Conservation (phyloP, 2,113 vertebrate genomes). For the Apodemus speciosus region DNA sequence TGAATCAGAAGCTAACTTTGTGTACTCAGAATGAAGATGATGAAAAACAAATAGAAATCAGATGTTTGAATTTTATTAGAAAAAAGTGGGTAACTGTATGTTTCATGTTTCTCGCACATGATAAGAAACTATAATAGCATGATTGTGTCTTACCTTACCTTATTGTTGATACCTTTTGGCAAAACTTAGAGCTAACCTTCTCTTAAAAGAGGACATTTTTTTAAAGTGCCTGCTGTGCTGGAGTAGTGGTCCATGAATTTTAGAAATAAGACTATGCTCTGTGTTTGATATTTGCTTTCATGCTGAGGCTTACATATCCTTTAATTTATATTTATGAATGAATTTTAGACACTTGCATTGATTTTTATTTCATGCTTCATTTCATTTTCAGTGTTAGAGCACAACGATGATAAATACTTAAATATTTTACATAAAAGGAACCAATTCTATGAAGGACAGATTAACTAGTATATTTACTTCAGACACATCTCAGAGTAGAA, state of each 20-base stretch:
- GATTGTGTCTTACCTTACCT: background rate
- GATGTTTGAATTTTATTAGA: background rate
- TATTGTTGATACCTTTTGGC: background rate
- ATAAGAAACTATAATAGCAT: background rate
- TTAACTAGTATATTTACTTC: background rate
- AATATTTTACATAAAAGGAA: background rate
- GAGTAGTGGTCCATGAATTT: background rate
- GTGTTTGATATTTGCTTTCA: background rate
- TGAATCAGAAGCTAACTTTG: background rate
- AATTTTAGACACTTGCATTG: constrained; percentile 5
- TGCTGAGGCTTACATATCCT: background rate
- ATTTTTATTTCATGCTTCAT: constrained; percentile 40
- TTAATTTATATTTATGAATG: constrained; percentile 21
- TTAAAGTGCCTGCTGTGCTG: background rate
- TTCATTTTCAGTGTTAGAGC: background rate
- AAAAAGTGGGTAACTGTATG: background rate
- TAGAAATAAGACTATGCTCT: background rate
- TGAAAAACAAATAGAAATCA: background rate
- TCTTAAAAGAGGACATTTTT: background rate
- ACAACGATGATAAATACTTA: constrained; percentile 16
- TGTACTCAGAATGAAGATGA: background rate
- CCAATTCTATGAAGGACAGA: background rate
- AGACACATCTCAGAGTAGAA: background rate
- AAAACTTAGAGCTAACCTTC: background rate
- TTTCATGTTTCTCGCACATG: background rate